Base-by-base conservation (phyloP, 2,888 invertebrate species). In the Melanostoma mellinum region DNA sequence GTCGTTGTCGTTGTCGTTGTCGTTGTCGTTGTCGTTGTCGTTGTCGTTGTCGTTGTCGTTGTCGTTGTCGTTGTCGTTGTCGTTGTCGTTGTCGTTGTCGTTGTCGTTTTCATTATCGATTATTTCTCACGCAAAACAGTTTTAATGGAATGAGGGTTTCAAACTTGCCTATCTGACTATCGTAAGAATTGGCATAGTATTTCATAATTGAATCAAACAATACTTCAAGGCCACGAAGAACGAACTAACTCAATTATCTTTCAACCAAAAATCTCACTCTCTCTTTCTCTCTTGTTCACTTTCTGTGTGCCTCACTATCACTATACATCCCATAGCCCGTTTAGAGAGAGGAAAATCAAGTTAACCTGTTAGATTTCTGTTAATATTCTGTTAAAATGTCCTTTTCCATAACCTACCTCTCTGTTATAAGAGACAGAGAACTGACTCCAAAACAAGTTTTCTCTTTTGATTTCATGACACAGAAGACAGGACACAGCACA, bases 371-470 rank as follows among this genome's bases (percentile, higher is more conserved):
- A 63, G 46, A 48, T 35, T n/a, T 35, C 56, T 78, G 78, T 60
- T 48, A 48, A 20, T 32, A 0, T 0, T 55, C 69, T 74, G 82
- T 67, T 76, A 75, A 79, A 84, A 84, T 79, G 53, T 75, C 79
- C 74, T 56, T 61, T 8, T 40, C 38, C 48, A 33, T 44, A 56
- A 61, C 69, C 69, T 63, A 68, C 63, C 67, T 75, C 46, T 52
- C 69, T 44, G 63, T 3, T 44, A 60, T 61, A 74, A 79, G 73
- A 79, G 79, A 68, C 40, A 8, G 5, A 2, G 0, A 32, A 9
- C 6, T 9, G n/a, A 33, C 30, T 6, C 10, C n/a, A n/a, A 36
- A 2, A 1, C 8, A 35, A 71, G 53, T n/a, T 55, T 20, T 35
- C 65, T 60, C 69, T 82, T 67, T 72, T 73, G 32, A 33, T 10